phyloP scores from a whole-genome alignment of 2,797 vertebrate species.

The Setipinna tenuifilis region DNA sequence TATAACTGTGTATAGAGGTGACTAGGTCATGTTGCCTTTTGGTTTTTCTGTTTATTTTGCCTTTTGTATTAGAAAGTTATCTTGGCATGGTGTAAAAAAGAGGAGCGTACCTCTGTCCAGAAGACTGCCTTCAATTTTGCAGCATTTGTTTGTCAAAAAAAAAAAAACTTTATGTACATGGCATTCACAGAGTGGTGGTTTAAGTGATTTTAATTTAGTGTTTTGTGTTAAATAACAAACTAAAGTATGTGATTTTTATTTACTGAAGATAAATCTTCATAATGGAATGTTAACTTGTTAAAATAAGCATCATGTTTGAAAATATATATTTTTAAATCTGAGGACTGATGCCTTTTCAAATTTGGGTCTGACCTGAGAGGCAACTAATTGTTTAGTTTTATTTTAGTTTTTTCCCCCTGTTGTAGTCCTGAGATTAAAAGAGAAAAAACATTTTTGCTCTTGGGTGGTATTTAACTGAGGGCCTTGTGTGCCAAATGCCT shows the following conservation, averaged over 20 bases:
- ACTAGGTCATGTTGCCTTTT: constrained; percentile 36
- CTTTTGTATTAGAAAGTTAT: neutral
- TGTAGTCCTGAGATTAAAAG: neutral
- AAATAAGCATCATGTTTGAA: constrained; percentile 18
- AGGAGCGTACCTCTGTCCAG: neutral
- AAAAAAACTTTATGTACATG: neutral
- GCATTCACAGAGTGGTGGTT: constrained; percentile 19
- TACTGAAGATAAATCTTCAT: neutral
- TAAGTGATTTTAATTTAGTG: constrained; percentile 18
- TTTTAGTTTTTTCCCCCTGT: neutral
- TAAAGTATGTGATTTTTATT: neutral
- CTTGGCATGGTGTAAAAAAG: neutral
- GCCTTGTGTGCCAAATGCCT: neutral
- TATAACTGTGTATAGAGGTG: constrained; percentile 60
- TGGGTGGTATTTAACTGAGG: neutral
- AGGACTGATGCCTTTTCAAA: neutral
- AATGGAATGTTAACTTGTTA: constrained; percentile 9
- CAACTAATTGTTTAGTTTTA: neutral
- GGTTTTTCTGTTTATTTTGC: constrained; percentile 42
- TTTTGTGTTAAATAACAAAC: constrained; percentile 16
- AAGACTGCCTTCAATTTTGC: neutral
- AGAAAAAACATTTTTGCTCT: neutral
- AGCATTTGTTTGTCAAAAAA: neutral
- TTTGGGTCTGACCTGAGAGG: neutral
- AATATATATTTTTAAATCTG: neutral